These are phyloP conservation scores for Liposcelis brunnea DNA, from an alignment of 2,888 invertebrate genomes.

Conservation along the genomic window DNA sequence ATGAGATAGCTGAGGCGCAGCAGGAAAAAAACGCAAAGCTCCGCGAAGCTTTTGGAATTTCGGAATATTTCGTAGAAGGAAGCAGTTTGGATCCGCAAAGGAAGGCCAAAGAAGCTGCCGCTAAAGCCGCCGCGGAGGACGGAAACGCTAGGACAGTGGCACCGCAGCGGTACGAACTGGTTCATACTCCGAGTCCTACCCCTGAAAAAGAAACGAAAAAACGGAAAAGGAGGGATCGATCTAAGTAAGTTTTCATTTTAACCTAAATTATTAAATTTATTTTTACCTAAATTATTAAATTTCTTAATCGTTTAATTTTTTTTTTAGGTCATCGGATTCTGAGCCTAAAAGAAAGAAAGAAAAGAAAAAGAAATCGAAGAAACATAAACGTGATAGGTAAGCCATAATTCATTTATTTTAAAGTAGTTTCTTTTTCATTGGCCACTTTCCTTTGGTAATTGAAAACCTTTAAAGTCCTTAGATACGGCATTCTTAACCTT, in stretches of 20 bases:
- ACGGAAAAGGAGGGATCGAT: slow-evolving; percentile 23
- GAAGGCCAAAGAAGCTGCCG: slow-evolving; percentile 34
- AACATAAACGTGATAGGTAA: slow-evolving; percentile 46
- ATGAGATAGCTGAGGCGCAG: slow-evolving; percentile 90
- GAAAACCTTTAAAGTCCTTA: no score
- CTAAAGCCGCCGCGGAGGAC: slow-evolving; percentile 27
- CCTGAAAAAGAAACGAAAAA: slow-evolving; percentile 30
- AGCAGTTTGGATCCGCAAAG: slow-evolving; percentile 76
- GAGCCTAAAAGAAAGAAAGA: slow-evolving; percentile 29
- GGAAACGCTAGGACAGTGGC: slow-evolving; percentile 26
- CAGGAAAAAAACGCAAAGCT: slow-evolving; percentile 87
- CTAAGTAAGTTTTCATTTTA: slow-evolving; percentile 15
- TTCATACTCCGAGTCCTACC: slow-evolving; percentile 52
- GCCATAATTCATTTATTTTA: not conserved
- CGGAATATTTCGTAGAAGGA: slow-evolving; percentile 85
- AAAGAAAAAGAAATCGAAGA: slow-evolving; percentile 55
- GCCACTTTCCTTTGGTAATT: slow-evolving; percentile 11
- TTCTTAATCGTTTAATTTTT: slow-evolving; percentile 10
- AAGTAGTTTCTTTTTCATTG: slow-evolving; percentile 12
- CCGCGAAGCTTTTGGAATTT: slow-evolving; percentile 87
- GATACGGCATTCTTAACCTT: no score
- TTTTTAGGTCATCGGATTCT: slow-evolving; percentile 18
- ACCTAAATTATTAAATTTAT: not conserved
- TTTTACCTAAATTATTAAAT: not conserved
- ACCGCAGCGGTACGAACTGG: slow-evolving; percentile 46